Conservation (phyloP, 2,888 invertebrate species). For the Lasioglossum villosulum region DNA sequence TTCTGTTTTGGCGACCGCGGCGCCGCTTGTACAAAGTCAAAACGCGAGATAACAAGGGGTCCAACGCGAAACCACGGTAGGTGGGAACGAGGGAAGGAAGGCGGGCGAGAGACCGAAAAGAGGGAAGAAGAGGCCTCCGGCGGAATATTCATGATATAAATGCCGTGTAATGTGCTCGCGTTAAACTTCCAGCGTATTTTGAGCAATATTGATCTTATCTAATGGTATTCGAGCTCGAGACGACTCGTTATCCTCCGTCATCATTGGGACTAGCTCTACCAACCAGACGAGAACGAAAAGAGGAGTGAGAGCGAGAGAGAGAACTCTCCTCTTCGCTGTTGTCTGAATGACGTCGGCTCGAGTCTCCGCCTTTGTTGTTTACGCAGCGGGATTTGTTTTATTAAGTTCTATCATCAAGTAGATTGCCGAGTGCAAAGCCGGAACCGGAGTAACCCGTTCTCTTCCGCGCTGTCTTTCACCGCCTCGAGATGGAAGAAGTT, state of each 20-base stretch:
- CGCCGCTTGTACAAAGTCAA: slow-evolving; percentile 49
- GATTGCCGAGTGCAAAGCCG: slow-evolving; percentile 69
- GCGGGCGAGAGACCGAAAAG: slow-evolving; percentile 63
- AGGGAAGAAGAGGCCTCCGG: slow-evolving; percentile 64
- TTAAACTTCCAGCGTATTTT: slow-evolving; percentile 79
- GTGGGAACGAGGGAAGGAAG: slow-evolving; percentile 37
- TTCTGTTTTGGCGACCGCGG: slow-evolving; percentile 51
- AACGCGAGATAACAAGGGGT: slow-evolving; percentile 61
- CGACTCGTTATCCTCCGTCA: slow-evolving; percentile 67
- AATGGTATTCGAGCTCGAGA: slow-evolving; percentile 79
- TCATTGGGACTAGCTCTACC: slow-evolving; percentile 62
- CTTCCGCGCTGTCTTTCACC: slow-evolving; percentile 24
- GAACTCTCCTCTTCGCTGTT: slow-evolving; percentile 75
- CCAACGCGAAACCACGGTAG: slow-evolving; percentile 25
- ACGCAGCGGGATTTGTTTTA: slow-evolving; percentile 82
- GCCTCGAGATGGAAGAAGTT: background rate
- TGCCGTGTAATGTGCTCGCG: slow-evolving; percentile 71
- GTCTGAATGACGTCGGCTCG: slow-evolving; percentile 79
- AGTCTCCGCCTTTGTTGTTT: slow-evolving; percentile 78
- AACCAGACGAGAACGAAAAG: slow-evolving; percentile 7
- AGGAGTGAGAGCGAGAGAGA: slow-evolving; percentile 72
- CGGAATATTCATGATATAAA: slow-evolving; percentile 76
- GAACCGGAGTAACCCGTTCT: slow-evolving; percentile 54
- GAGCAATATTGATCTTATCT: slow-evolving; percentile 83
- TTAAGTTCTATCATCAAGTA: slow-evolving; percentile 81